phyloP scores from a whole-genome alignment of 2,797 vertebrate genomes.

The Nyctibius grandis region DNA sequence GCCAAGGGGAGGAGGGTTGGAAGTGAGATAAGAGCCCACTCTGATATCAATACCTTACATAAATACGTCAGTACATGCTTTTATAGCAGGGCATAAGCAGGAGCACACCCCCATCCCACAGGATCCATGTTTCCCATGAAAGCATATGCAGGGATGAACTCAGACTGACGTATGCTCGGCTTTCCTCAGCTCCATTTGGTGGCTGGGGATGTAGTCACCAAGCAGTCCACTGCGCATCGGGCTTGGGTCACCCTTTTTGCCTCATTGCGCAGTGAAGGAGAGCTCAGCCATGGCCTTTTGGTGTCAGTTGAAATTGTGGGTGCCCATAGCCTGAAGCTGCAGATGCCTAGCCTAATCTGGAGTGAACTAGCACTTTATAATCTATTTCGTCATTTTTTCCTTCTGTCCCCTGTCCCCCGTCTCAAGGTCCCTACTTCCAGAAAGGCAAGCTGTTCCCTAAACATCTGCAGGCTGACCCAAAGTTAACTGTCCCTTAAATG shows the following conservation, averaged over 20 bases:
- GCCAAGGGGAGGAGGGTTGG: not conserved
- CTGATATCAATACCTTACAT: not conserved
- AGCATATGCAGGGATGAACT: not conserved
- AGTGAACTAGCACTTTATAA: not conserved
- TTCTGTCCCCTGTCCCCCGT: not conserved
- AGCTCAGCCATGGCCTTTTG: not conserved
- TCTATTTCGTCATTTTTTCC: not conserved
- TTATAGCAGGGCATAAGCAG: not conserved
- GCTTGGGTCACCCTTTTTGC: not conserved
- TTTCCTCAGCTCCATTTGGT: not conserved
- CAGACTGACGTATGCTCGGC: not conserved
- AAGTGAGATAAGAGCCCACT: not conserved
- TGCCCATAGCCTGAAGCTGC: fast-evolving
- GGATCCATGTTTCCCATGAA: not conserved
- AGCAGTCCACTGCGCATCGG: not conserved
- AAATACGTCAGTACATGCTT: not conserved
- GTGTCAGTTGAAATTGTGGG: not conserved
- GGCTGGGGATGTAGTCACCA: fast-evolving
- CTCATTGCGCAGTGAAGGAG: not conserved
- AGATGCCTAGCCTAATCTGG: not conserved
- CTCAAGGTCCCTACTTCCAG: not conserved
- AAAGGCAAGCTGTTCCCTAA: not conserved
- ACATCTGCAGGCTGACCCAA: not conserved
- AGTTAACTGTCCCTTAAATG: not conserved
- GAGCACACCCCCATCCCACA: not conserved